Evolutionary conservation across 2,113 vertebrate species (phyloP).

Genomic region (Seriola dumerili): DNA sequence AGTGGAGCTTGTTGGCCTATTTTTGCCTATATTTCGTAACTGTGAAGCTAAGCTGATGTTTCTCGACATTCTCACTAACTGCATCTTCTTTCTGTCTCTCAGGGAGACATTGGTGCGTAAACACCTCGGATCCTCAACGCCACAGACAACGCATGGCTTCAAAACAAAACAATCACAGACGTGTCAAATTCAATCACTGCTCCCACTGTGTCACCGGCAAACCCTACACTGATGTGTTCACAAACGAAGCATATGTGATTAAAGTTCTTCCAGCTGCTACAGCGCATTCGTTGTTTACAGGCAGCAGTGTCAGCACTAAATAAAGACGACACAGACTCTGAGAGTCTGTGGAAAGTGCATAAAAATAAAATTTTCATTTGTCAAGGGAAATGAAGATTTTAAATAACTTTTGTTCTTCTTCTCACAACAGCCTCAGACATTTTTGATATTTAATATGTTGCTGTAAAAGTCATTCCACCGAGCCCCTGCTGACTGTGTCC

Average conservation of each 20-base stretch:
- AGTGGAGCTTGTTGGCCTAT: neutral
- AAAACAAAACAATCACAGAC: slow-evolving; percentile 8
- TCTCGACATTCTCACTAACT: neutral
- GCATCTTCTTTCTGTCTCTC: neutral
- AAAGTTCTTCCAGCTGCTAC: neutral
- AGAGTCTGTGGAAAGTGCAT: neutral
- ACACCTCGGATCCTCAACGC: neutral
- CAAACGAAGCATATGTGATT: neutral
- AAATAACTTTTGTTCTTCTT: neutral
- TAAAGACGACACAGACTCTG: neutral
- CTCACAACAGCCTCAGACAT: neutral
- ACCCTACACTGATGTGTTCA: neutral
- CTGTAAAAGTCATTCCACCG: neutral
- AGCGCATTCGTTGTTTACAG: slow-evolving; percentile 6
- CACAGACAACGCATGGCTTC: neutral
- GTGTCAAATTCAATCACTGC: neutral
- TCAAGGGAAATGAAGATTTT: neutral
- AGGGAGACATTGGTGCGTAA: neutral
- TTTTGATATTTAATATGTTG: neutral
- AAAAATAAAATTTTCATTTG: neutral
- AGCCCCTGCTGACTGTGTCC: neutral
- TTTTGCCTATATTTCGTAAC: neutral
- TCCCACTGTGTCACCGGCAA: neutral
- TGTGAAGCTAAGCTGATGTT: neutral
- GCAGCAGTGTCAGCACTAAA: neutral